Evolutionary conservation across 2,113 vertebrate genomes (phyloP).

Genomic region (Strix uralensis): DNA sequence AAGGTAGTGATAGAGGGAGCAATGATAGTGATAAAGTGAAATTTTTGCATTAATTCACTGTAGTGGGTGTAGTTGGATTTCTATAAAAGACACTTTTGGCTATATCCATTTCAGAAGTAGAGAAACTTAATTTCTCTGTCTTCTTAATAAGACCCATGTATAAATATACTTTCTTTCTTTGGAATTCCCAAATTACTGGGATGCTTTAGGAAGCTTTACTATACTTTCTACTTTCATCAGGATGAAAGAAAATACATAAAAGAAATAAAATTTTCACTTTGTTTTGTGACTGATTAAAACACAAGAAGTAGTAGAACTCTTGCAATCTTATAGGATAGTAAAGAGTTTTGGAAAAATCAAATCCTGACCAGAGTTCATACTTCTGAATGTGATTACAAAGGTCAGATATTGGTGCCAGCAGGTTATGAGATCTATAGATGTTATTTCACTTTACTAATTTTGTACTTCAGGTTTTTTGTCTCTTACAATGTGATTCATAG

Average conservation of each 20-base stretch:
- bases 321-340: neutral
- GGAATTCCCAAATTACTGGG: neutral
- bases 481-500: neutral
- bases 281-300: neutral
- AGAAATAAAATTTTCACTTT: neutral
- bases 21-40: neutral
- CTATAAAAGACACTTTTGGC: neutral
- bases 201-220: neutral
- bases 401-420: neutral
- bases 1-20: neutral
- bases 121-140: neutral
- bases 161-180: neutral
- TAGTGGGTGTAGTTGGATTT: neutral
- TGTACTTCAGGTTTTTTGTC: neutral
- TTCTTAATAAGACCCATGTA: neutral
- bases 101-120: neutral
- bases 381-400: neutral
- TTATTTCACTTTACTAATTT: neutral
- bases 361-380: neutral
- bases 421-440: neutral
- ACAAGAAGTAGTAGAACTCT: neutral
- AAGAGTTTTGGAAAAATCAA: neutral
- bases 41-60: neutral
- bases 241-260: neutral
- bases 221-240: neutral